phyloP scores from a whole-genome alignment of 2,797 vertebrate species.

The Pelobates cultripes region DNA sequence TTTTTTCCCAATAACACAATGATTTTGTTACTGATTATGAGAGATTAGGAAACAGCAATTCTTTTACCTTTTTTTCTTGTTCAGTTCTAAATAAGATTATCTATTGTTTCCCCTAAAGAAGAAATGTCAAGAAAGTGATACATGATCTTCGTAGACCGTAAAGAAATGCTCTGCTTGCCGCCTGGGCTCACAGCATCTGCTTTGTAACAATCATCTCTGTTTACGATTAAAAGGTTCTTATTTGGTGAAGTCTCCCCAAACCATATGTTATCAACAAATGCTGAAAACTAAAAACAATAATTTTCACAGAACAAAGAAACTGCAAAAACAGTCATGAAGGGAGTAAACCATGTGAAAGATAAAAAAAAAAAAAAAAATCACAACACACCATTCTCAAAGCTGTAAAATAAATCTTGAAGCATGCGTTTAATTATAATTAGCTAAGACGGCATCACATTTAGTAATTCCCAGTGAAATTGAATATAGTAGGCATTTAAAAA shows the following conservation, averaged over 20 bases:
- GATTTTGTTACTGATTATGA: too few species aligned
- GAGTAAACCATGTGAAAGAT: constrained; percentile 54
- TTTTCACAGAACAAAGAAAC: constrained; percentile 66
- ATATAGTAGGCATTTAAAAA: background rate
- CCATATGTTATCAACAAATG: constrained; percentile 82
- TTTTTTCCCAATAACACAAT: too few species aligned
- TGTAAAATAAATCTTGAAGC: background rate
- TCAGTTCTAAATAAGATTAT: too few species aligned
- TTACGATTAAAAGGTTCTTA: constrained; percentile 80
- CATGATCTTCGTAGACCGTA: constrained; percentile 19
- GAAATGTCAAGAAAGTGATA: constrained; percentile 42
- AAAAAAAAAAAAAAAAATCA: background rate
- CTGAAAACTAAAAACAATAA: constrained; percentile 78
- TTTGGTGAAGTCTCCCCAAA: constrained; percentile 78
- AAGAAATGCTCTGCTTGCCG: constrained; percentile 42
- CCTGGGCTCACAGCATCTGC: constrained; percentile 72
- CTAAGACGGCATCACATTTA: background rate
- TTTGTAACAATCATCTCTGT: constrained; percentile 71
- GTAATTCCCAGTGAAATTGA: background rate
- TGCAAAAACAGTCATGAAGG: constrained; percentile 64
- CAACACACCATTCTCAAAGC: background rate
- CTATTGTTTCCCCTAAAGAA: too few species aligned
- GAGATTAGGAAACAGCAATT: too few species aligned
- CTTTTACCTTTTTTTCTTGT: too few species aligned
- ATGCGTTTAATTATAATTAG: constrained; percentile 17